A percentile compares a stretch with the other conserved stretches of the same genome.
Conservation (phyloP, 2,797 vertebrate species). For the Malacoctenus gilli region DNA sequence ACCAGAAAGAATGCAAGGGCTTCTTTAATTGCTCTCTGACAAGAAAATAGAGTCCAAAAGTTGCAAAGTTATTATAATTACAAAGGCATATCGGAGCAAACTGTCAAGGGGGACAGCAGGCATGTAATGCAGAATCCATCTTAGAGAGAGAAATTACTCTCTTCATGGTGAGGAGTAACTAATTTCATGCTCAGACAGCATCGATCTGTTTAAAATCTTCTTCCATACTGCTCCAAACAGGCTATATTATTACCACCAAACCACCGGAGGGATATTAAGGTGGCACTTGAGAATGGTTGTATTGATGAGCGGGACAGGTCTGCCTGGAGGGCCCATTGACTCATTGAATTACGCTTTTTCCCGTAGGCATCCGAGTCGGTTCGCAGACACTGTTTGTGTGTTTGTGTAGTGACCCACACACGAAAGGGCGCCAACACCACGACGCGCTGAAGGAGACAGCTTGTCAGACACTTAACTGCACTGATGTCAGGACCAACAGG, state of each 20-base stretch:
- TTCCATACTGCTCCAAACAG: constrained; percentile 23
- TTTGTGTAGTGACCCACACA: constrained; percentile 64
- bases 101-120: constrained; percentile 18
- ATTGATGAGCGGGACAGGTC: constrained; percentile 71
- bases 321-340: constrained; percentile 68
- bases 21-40: no score
- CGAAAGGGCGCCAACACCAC: constrained; percentile 56
- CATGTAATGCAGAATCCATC: neutral
- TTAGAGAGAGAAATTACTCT: constrained; percentile 19
- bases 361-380: constrained; percentile 56
- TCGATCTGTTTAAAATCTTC: constrained; percentile 38
- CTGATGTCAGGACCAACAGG: constrained; percentile 62
- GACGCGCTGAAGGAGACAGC: constrained; percentile 64
- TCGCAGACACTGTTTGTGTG: constrained; percentile 53
- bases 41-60: neutral
- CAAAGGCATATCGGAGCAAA: constrained; percentile 21
- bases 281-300: constrained; percentile 59
- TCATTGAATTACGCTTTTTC: constrained; percentile 70
- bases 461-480: constrained; percentile 65
- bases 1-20: no score
- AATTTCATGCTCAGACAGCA: constrained; percentile 23
- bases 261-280: constrained; percentile 54
- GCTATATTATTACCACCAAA: constrained; percentile 53
- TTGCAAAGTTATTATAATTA: constrained; percentile 9
- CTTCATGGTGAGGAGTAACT: constrained; percentile 20